phyloP scores from a whole-genome alignment of 2,797 vertebrate species.

The Xenopus petersii region DNA sequence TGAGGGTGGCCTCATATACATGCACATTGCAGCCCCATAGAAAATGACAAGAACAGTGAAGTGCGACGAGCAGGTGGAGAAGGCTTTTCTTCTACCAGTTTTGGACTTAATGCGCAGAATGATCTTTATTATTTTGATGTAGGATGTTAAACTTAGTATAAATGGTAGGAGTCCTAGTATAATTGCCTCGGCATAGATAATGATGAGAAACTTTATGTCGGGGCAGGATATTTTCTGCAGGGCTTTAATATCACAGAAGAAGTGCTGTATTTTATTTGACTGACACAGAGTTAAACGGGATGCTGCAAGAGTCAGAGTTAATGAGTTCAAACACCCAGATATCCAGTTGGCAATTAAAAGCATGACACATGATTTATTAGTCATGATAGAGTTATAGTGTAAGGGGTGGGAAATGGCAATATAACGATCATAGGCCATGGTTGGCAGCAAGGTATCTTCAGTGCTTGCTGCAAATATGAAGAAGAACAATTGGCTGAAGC shows the following conservation, averaged over 20 bases:
- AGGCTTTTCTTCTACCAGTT: slow-evolving; percentile 25
- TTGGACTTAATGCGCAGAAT: slow-evolving; percentile 20
- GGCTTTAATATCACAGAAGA: slow-evolving; percentile 37
- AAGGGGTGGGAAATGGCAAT: slow-evolving; percentile 31
- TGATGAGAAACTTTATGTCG: slow-evolving; percentile 1
- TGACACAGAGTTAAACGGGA: slow-evolving; percentile 21
- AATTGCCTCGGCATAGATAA: slow-evolving; percentile 25
- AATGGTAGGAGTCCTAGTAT: slow-evolving; percentile 24
- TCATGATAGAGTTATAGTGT: slow-evolving; percentile 34
- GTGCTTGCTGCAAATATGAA: slow-evolving; percentile 32
- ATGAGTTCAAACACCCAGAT: slow-evolving; percentile 15
- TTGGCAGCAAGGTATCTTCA: slow-evolving; percentile 26
- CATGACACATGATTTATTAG: slow-evolving; percentile 5
- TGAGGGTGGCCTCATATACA: slow-evolving; percentile 35
- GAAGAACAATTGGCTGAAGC: slow-evolving; percentile 29
- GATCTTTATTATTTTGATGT: slow-evolving; percentile 26
- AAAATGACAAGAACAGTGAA: slow-evolving; percentile 28
- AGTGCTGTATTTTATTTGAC: slow-evolving; percentile 25
- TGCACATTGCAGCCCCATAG: slow-evolving; percentile 31
- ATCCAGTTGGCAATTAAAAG: slow-evolving; percentile 14
- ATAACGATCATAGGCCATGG: slow-evolving; percentile 41
- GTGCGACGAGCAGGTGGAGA: slow-evolving; percentile 41
- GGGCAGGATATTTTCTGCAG: slow-evolving; percentile 25
- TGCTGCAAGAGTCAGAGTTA: slow-evolving; percentile 16
- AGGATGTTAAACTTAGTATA: slow-evolving; percentile 20